A percentile compares a stretch with the other conserved stretches of the same genome.
These are phyloP conservation scores for Incurvaria masculella DNA, from an alignment of 2,888 invertebrate genomes.

Conservation along the genomic window DNA sequence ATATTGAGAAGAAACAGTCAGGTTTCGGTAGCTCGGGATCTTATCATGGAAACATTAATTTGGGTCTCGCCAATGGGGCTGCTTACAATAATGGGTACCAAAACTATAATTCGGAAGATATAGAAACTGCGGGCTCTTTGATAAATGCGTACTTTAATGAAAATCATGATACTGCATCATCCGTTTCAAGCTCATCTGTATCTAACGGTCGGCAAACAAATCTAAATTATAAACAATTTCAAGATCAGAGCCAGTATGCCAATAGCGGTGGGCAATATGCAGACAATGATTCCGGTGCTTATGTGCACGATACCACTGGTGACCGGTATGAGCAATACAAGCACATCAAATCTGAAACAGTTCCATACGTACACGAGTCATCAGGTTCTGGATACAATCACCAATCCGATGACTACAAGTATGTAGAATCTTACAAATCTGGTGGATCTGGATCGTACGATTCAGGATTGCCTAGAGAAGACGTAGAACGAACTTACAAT, in stretches of 20 bases:
- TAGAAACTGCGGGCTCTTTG: no score
- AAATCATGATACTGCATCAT: background rate
- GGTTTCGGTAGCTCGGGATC: no score
- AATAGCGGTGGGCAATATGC: slow-evolving; percentile 21
- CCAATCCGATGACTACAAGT: slow-evolving; percentile 28
- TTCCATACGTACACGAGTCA: slow-evolving; percentile 34
- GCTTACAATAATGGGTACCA: no score
- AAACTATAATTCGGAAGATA: no score
- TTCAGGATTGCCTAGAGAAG: background rate
- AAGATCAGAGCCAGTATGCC: slow-evolving; percentile 10
- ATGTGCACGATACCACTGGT: slow-evolving; percentile 46
- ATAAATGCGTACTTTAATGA: background rate
- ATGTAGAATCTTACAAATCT: slow-evolving; percentile 24
- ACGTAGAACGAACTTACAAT: background rate
- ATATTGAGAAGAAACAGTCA: background rate
- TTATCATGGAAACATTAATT: no score
- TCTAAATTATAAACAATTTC: no score
- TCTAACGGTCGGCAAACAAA: slow-evolving; percentile 6
- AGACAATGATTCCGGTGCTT: slow-evolving; percentile 40
- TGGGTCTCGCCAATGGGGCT: no score
- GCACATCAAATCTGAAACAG: slow-evolving; percentile 33
- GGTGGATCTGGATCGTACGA: slow-evolving; percentile 29
- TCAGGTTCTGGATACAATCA: slow-evolving; percentile 28
- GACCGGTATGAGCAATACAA: slow-evolving; percentile 43
- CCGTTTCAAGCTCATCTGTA: slow-evolving; percentile 5